Evolutionary conservation across 2,113 vertebrate species (phyloP).

Genomic region (Anarhynchus alexandrinus): DNA sequence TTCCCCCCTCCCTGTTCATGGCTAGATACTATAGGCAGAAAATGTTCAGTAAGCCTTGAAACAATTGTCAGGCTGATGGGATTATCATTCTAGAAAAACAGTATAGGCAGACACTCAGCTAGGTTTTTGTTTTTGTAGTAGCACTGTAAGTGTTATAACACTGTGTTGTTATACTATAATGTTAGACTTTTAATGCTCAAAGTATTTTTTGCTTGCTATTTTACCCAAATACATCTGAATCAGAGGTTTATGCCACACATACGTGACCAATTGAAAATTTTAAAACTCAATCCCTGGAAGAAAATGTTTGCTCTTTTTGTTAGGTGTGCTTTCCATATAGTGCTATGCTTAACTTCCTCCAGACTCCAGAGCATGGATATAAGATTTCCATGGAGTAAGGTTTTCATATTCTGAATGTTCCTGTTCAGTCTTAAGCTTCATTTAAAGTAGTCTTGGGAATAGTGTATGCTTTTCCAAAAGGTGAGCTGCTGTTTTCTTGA

Average conservation of each 20-base stretch:
- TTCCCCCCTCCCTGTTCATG: background rate
- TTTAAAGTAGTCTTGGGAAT: background rate
- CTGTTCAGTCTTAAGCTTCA: background rate
- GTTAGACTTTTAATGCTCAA: accelerated
- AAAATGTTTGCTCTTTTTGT: background rate
- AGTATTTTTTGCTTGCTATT: background rate
- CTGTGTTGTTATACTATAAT: background rate
- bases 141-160: background rate
- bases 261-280: background rate
- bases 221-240: background rate
- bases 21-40: background rate
- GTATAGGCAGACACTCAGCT: background rate
- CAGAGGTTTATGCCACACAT: background rate
- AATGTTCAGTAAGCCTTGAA: constrained; percentile 8
- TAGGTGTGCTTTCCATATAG: background rate
- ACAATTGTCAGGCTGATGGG: background rate
- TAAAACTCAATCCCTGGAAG: background rate
- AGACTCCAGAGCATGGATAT: background rate
- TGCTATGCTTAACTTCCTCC: background rate
- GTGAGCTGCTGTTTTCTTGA: background rate
- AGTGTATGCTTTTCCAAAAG: background rate
- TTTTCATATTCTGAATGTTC: background rate
- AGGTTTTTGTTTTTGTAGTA: background rate
- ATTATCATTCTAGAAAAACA: background rate
- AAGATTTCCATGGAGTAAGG: background rate